Percentiles rank a stretch among this genome's conserved stretches.
These are phyloP conservation scores for Trichomycterus rosablanca DNA, from an alignment of 2,113 vertebrate species.

Conservation along the genomic window DNA sequence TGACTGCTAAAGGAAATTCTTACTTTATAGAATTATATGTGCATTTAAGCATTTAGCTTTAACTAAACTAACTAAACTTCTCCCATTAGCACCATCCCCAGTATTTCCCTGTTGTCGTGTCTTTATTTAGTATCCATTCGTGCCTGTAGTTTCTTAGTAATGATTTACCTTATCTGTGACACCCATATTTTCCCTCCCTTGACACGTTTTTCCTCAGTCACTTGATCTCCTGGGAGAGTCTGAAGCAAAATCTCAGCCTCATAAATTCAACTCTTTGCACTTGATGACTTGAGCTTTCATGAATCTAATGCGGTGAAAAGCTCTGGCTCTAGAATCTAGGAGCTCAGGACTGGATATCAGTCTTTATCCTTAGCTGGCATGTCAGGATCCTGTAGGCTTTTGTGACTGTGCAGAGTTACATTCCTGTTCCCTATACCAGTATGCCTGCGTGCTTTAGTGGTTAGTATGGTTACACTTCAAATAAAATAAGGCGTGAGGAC, in stretches of 20 bases:
- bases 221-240: constrained; percentile 48
- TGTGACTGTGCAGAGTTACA: constrained; percentile 53
- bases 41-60: too few relatives aligned
- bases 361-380: constrained; percentile 47
- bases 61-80: too few relatives aligned
- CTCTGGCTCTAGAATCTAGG: constrained; percentile 47
- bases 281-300: constrained; percentile 48
- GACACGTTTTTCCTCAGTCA: constrained; percentile 27
- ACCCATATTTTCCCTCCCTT: background rate
- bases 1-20: too few relatives aligned
- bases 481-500: constrained; percentile 34
- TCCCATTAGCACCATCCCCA: background rate
- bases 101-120: background rate
- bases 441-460: constrained; percentile 40
- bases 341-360: constrained; percentile 53
- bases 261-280: constrained; percentile 51
- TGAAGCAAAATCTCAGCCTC: constrained; percentile 38
- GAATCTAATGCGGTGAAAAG: constrained; percentile 64
- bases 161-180: background rate
- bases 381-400: constrained; percentile 40
- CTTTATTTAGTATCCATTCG: too few relatives aligned
- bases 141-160: background rate
- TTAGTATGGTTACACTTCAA: constrained; percentile 36
- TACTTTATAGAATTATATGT: too few relatives aligned
- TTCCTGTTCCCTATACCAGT: constrained; percentile 25